Conservation (phyloP, 2,888 invertebrate species). For the Caenorhabditis doughertyi region DNA sequence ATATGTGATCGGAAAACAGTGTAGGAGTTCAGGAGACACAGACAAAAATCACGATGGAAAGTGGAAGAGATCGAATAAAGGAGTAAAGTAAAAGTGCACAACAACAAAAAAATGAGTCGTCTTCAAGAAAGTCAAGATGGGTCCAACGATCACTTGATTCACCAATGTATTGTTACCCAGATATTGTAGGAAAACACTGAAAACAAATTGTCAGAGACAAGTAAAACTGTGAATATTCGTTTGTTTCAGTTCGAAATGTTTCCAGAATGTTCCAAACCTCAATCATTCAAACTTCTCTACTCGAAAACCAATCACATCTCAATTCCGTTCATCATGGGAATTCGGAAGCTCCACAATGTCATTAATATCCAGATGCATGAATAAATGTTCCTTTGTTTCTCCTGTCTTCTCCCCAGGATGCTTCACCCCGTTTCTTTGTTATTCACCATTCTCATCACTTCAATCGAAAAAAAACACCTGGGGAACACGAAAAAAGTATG, state of each 20-base stretch:
- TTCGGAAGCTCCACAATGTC: conserved; percentile 15
- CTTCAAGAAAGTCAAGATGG: not conserved
- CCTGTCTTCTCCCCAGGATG: conserved; percentile 25
- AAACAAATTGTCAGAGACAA: no score
- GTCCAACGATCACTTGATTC: not conserved
- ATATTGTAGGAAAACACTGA: no score
- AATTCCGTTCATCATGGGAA: not conserved
- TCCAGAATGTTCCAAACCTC: no score
- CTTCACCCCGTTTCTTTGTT: not conserved
- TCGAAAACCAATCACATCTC: not conserved
- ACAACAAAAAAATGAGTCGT: not conserved
- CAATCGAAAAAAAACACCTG: conserved; percentile 44
- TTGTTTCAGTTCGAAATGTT: no score
- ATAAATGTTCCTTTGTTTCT: conserved; percentile 39
- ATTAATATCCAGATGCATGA: not conserved
- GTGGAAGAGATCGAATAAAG: not conserved
- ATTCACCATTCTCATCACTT: conserved; percentile 21
- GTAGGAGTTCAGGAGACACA: not conserved
- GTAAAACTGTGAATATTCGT: no score
- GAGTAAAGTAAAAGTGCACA: conserved; percentile 32
- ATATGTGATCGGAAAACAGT: conserved; percentile 29
- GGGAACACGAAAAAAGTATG: conserved; percentile 43
- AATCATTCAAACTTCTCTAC: no score
- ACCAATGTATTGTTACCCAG: no score
- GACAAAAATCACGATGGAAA: conserved; percentile 13